Percentiles rank a stretch among this genome's conserved stretches.
Conservation (phyloP, 2,888 invertebrate genomes). For the Pantelozetes paolii region DNA sequence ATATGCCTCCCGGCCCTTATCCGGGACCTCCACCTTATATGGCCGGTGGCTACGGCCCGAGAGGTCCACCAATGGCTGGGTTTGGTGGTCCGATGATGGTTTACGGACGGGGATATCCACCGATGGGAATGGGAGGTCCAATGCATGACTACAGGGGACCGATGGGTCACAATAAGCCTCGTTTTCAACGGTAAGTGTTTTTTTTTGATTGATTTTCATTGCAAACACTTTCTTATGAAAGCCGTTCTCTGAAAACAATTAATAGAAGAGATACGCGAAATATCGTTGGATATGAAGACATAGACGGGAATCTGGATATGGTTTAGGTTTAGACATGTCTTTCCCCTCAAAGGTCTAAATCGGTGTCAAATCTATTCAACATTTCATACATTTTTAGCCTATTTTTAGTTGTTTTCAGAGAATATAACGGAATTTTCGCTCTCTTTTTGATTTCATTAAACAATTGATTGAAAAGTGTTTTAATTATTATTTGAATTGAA, state of each 20-base stretch:
- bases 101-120: conserved; percentile 42
- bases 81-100: conserved; percentile 45
- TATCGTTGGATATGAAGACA: conserved; percentile 81
- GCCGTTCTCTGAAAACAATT: conserved; percentile 39
- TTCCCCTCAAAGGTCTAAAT: background rate
- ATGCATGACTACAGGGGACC: conserved; percentile 31
- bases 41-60: conserved; percentile 20
- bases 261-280: conserved; percentile 59
- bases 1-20: conserved; percentile 40
- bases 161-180: conserved; percentile 11
- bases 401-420: conserved; percentile 44
- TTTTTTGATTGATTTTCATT: background rate
- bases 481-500: conserved; percentile 36
- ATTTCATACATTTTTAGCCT: conserved; percentile 15
- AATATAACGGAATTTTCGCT: background rate
- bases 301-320: conserved; percentile 77
- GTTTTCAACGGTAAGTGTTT: conserved; percentile 28
- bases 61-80: conserved; percentile 37
- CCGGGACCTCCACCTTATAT: conserved; percentile 34
- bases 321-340: conserved; percentile 57
- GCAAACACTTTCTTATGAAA: background rate
- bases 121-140: conserved; percentile 36
- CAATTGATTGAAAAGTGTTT: background rate
- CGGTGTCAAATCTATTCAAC: conserved; percentile 1
- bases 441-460: background rate